Evolutionary conservation across 23 tunicate species (phyloP).

Genomic region (Oikopleura vanhoeffeni): DNA sequence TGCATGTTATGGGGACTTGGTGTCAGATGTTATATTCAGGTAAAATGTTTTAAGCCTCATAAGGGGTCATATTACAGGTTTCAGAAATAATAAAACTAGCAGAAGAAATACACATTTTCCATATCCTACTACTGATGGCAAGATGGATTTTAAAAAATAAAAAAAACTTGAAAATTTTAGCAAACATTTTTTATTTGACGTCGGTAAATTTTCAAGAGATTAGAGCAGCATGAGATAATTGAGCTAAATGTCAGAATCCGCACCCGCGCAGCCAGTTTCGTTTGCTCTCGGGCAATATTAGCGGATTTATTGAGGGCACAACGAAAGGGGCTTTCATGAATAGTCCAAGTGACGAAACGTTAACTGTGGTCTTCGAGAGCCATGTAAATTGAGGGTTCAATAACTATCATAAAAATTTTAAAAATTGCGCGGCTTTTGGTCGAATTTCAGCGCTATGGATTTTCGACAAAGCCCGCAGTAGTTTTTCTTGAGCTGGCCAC

Average conservation of each 20-base stretch:
- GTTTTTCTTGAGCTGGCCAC: too few species aligned
- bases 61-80: too few species aligned
- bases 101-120: too few species aligned
- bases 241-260: slow-evolving; percentile 14
- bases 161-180: not conserved
- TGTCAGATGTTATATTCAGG: too few species aligned
- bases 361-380: not conserved
- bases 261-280: slow-evolving; percentile 15
- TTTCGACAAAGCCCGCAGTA: too few species aligned
- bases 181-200: not conserved
- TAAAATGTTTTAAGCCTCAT: too few species aligned
- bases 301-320: not conserved
- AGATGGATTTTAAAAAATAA: not conserved
- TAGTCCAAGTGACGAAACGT: not conserved
- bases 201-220: not conserved
- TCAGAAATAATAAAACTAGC: too few species aligned
- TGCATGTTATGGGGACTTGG: too few species aligned
- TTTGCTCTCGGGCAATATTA: not conserved
- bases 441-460: too few species aligned
- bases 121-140: too few species aligned
- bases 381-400: not conserved
- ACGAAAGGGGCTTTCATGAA: not conserved
- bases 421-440: too few species aligned
- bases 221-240: not conserved
- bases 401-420: too few species aligned